Percentiles rank a stretch among this genome's conserved stretches.
Evolutionary conservation across 2,888 invertebrate species (phyloP).

Genomic region (Bombylius discolor): DNA sequence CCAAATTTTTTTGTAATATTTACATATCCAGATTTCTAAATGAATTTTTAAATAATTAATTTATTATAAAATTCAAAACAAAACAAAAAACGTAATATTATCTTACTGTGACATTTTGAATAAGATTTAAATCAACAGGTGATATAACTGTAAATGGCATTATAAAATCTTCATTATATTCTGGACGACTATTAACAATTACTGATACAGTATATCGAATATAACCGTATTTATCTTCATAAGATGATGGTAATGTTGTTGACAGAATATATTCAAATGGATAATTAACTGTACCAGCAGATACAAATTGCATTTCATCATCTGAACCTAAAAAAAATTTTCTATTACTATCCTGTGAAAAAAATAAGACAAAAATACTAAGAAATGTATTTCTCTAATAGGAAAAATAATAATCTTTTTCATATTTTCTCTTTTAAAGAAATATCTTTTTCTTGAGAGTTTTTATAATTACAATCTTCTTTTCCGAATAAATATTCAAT

Average conservation of each 20-base stretch:
- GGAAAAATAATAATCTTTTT: too few species aligned
- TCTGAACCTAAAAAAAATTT: not conserved
- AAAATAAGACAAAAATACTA: too few species aligned
- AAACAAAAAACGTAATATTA: too few species aligned
- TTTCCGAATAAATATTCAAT: not conserved
- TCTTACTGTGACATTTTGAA: not conserved
- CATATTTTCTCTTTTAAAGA: too few species aligned
- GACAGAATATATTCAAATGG: conserved; percentile 65
- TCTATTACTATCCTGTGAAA: too few species aligned
- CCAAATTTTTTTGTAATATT: too few species aligned
- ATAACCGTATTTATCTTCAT: conserved; percentile 59
- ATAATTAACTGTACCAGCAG: conserved; percentile 54
- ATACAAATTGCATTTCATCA: not conserved
- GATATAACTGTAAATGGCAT: conserved; percentile 3
- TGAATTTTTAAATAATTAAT: not conserved
- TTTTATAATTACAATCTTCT: not conserved
- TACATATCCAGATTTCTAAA: too few species aligned
- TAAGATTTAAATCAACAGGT: not conserved
- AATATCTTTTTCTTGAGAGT: too few species aligned
- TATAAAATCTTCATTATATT: conserved; percentile 23
- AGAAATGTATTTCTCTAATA: too few species aligned
- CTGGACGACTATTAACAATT: conserved; percentile 66
- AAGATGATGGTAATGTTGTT: conserved; percentile 60
- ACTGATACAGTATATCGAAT: conserved; percentile 71
- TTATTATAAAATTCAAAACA: not conserved